Evolutionary conservation across 2,797 vertebrate species (phyloP).

Genomic region (Schizopygopsis pylzovi): DNA sequence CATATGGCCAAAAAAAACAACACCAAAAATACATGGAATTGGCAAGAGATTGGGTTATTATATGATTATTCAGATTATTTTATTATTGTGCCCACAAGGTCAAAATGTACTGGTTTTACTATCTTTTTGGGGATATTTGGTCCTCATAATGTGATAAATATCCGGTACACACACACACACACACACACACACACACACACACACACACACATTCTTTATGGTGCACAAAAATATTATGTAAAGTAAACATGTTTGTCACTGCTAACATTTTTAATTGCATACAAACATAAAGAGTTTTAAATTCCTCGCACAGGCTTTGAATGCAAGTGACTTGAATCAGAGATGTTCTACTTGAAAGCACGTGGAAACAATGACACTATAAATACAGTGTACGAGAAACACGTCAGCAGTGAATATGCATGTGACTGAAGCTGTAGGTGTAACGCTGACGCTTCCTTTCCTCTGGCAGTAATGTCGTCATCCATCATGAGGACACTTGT

Average conservation of each 20-base stretch:
- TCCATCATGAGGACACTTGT: background rate
- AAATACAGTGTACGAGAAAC: slow-evolving; percentile 20
- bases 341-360: background rate
- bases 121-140: no score
- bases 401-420: background rate
- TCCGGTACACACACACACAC: background rate
- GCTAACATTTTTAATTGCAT: background rate
- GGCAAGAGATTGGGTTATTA: no score
- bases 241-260: background rate
- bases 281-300: background rate
- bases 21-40: no score
- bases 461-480: background rate
- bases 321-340: background rate
- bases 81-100: no score
- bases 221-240: slow-evolving; percentile 60
- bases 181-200: no score
- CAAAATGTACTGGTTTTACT: no score
- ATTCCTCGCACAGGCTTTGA: background rate
- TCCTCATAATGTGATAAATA: no score
- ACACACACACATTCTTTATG: background rate
- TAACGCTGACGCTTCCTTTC: slow-evolving; percentile 7
- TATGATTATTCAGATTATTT: no score
- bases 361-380: background rate
- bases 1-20: no score
- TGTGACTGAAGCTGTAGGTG: background rate